Conservation (phyloP, 2,797 vertebrate genomes). For the Corythornis leucogaster region DNA sequence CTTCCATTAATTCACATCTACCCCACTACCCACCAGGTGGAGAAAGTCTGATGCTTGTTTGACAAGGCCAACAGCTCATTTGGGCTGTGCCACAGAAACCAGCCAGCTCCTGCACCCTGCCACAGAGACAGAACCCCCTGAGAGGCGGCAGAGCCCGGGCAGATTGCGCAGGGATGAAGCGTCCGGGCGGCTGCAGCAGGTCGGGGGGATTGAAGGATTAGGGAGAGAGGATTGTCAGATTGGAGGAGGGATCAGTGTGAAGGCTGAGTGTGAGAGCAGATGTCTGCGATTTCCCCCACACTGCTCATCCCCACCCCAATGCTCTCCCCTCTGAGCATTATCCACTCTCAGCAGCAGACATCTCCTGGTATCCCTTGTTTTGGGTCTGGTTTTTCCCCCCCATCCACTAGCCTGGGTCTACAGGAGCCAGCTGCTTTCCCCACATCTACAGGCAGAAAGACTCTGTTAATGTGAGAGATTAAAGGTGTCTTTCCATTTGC, state of each 20-base stretch:
- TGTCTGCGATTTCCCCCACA: constrained; percentile 76
- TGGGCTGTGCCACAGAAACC: neutral
- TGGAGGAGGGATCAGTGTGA: constrained; percentile 73
- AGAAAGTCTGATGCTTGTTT: neutral
- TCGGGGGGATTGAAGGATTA: constrained; percentile 85
- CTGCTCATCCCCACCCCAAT: neutral
- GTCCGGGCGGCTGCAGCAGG: constrained; percentile 76
- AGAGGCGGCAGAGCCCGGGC: neutral
- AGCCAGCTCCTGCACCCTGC: neutral
- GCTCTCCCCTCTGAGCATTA: constrained; percentile 59
- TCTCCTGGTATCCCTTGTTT: constrained; percentile 75
- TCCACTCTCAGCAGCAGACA: constrained; percentile 82
- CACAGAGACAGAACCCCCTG: neutral
- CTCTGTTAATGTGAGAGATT: constrained; percentile 76
- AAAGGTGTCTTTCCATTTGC: constrained; percentile 52
- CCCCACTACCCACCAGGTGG: neutral
- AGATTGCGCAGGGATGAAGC: constrained; percentile 56
- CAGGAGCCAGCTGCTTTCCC: constrained; percentile 70
- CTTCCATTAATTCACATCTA: neutral
- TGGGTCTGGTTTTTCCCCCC: neutral
- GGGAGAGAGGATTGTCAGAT: constrained; percentile 74
- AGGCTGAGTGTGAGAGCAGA: constrained; percentile 81
- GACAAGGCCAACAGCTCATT: neutral
- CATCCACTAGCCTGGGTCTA: constrained; percentile 73
- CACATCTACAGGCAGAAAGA: constrained; percentile 69